Conservation (phyloP, 2,888 invertebrate genomes). For the Drosophila recens region DNA sequence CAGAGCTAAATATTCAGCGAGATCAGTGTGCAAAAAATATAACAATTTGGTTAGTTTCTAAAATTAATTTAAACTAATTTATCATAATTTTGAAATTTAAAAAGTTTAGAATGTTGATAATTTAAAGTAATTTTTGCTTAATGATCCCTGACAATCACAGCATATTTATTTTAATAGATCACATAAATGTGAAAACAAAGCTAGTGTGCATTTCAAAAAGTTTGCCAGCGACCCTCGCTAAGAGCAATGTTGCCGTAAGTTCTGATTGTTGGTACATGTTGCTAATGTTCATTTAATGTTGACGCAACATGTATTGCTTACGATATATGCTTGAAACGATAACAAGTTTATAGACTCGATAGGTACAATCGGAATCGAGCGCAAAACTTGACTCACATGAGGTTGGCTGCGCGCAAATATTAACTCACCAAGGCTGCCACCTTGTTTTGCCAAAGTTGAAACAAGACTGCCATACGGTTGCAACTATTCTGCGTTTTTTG, state of each 20-base stretch:
- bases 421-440: slow-evolving; percentile 29
- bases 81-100: neutral
- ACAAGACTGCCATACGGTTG: too few relatives aligned
- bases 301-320: slow-evolving; percentile 32
- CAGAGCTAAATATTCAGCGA: neutral
- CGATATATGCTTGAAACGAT: slow-evolving; percentile 5
- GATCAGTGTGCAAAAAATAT: slow-evolving; percentile 2
- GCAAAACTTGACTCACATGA: slow-evolving; percentile 20
- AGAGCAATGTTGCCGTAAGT: slow-evolving; percentile 13
- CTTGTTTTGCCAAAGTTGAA: too few relatives aligned
- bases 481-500: too few relatives aligned
- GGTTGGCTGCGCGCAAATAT: slow-evolving; percentile 31
- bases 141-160: too few relatives aligned
- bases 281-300: slow-evolving; percentile 16
- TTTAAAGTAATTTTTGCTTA: neutral
- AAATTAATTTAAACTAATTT: neutral
- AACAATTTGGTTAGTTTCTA: neutral
- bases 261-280: slow-evolving; percentile 22
- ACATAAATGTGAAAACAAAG: neutral
- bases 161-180: neutral
- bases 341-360: neutral
- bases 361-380: slow-evolving; percentile 9
- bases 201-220: neutral
- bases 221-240: slow-evolving; percentile 30
- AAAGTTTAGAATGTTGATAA: too few relatives aligned